Evolutionary conservation across 2,797 vertebrate species (phyloP).

Genomic region (Glyptemys insculpta): DNA sequence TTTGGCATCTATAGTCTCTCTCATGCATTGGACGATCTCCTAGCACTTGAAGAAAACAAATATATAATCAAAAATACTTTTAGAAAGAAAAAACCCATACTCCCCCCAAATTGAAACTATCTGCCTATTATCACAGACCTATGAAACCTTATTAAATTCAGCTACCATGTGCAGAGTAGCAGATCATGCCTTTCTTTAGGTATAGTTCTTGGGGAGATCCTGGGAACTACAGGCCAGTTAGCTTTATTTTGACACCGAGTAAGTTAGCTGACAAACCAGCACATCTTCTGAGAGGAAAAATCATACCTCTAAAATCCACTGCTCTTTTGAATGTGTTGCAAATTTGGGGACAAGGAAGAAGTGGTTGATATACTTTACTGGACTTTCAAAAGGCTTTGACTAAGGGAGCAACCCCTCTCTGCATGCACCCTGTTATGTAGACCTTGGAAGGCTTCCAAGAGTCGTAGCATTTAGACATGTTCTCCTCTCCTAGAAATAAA

Average conservation of each 20-base stretch:
- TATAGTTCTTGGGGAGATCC: neutral
- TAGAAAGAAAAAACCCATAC: neutral
- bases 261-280: neutral
- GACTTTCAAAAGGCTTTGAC: neutral
- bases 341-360: neutral
- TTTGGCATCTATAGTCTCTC: neutral
- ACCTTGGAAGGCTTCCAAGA: conserved; percentile 25
- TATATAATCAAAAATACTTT: neutral
- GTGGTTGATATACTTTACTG: neutral
- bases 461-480: neutral
- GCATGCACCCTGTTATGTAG: neutral
- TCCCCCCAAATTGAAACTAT: neutral
- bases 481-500: neutral
- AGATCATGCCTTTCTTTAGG: neutral
- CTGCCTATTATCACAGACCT: neutral
- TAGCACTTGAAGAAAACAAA: neutral
- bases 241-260: neutral
- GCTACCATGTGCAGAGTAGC: neutral
- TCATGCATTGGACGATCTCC: neutral
- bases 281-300: neutral
- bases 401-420: neutral
- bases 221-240: neutral
- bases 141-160: neutral
- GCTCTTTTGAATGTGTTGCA: neutral
- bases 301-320: neutral